Conservation (phyloP, 2,113 vertebrate genomes). For the Gymnocephalus cernua region DNA sequence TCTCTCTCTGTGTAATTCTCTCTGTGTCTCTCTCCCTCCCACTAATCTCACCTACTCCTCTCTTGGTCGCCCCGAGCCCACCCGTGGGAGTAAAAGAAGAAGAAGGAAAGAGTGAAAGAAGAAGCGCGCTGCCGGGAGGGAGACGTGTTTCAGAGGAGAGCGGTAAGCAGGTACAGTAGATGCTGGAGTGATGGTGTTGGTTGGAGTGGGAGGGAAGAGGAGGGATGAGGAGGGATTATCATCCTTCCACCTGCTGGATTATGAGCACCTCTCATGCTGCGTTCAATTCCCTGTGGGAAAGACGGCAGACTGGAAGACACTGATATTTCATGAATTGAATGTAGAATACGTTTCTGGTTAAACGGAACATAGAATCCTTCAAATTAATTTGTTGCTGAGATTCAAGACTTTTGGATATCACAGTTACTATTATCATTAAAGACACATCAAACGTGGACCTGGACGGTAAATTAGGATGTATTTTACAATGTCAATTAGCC, state of each 20-base stretch:
- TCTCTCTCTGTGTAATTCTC: slow-evolving; percentile 12
- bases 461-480: neutral
- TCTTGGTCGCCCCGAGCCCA: slow-evolving; percentile 62
- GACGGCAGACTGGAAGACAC: slow-evolving; percentile 34
- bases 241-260: slow-evolving; percentile 72
- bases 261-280: slow-evolving; percentile 65
- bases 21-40: slow-evolving; percentile 1
- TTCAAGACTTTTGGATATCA: neutral
- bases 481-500: neutral
- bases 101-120: slow-evolving; percentile 1
- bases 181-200: slow-evolving; percentile 62
- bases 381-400: neutral
- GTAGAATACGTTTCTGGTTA: neutral
- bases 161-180: slow-evolving; percentile 82
- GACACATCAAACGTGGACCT: neutral
- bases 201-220: slow-evolving; percentile 70
- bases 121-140: slow-evolving; percentile 61
- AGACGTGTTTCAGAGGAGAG: slow-evolving; percentile 73
- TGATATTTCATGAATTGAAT: neutral
- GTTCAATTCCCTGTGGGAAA: slow-evolving; percentile 61
- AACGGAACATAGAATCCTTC: neutral
- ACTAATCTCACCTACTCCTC: slow-evolving; percentile 47
- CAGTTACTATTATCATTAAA: neutral
- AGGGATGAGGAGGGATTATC: slow-evolving; percentile 77
- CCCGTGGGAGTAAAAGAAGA: slow-evolving; percentile 70